A percentile compares a stretch with the other conserved stretches of the same genome.
phyloP scores from a whole-genome alignment of 64 coral and sea anemone species.

The Trachythela sp. region DNA sequence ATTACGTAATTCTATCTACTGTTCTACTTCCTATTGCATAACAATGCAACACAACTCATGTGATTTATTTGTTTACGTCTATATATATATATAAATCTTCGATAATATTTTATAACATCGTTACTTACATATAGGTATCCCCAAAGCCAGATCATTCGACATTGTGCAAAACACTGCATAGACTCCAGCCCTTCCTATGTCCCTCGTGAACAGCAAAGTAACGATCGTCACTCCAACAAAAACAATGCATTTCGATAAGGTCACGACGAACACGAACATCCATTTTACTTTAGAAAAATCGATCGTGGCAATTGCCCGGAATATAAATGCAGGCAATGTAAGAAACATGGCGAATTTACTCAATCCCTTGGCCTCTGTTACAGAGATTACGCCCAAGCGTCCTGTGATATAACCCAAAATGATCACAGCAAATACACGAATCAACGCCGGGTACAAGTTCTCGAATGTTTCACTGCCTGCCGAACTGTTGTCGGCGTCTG shows the following conservation, averaged over 20 bases:
- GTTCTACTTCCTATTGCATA: not conserved
- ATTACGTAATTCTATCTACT: too few relatives aligned
- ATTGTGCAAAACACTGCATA: slow-evolving; percentile 74
- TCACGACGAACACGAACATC: slow-evolving; percentile 62
- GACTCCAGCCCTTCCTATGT: slow-evolving; percentile 72
- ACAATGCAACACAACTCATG: too few relatives aligned
- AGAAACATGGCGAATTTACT: slow-evolving; percentile 55
- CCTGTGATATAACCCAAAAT: slow-evolving; percentile 74
- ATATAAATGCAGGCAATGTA: slow-evolving; percentile 65
- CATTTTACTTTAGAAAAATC: slow-evolving; percentile 72
- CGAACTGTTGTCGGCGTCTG: not conserved
- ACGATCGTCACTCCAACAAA: slow-evolving; percentile 60
- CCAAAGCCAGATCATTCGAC: slow-evolving; percentile 86
- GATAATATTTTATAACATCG: too few relatives aligned
- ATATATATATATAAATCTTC: too few relatives aligned
- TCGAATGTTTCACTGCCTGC: slow-evolving; percentile 16
- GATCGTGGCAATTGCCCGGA: slow-evolving; percentile 66
- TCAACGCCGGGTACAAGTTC: slow-evolving; percentile 70
- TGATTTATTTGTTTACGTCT: too few relatives aligned
- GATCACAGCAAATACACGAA: slow-evolving; percentile 66
- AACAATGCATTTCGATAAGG: slow-evolving; percentile 65
- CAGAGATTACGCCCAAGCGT: slow-evolving; percentile 70
- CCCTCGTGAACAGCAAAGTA: slow-evolving; percentile 53
- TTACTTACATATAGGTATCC: slow-evolving; percentile 75
- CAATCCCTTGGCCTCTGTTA: slow-evolving; percentile 67